Evolutionary conservation across 2,113 vertebrate species (phyloP).

Genomic region (Micromys minutus): DNA sequence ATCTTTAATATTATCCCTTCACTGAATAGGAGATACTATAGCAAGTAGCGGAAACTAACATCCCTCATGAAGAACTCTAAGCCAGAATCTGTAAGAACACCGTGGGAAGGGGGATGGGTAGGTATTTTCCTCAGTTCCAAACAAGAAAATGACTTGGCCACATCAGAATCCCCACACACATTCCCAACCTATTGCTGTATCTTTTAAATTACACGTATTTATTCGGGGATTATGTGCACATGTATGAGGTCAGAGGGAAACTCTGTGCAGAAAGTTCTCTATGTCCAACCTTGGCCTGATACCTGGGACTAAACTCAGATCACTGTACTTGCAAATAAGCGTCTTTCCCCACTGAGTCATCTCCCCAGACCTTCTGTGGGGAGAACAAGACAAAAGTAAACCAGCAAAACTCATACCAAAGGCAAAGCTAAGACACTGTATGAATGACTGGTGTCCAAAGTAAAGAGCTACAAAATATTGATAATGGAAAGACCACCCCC

Average conservation of each 20-base stretch:
- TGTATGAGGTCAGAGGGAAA: neutral
- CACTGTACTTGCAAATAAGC: too few species aligned
- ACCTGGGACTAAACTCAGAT: neutral
- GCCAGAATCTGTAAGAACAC: neutral
- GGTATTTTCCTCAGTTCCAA: neutral
- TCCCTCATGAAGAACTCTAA: neutral
- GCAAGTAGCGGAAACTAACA: neutral
- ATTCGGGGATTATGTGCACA: neutral
- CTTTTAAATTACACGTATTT: neutral
- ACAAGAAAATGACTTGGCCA: neutral
- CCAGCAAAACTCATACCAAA: neutral
- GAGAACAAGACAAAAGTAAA: neutral
- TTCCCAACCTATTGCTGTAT: neutral
- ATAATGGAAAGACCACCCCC: neutral
- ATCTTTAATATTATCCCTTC: neutral
- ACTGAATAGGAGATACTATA: neutral
- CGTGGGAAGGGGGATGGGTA: neutral
- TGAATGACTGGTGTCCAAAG: neutral
- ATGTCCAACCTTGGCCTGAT: neutral
- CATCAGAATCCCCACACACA: neutral
- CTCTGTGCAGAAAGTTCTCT: neutral
- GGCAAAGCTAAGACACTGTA: neutral
- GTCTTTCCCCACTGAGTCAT: neutral
- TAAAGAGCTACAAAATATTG: conserved; percentile 8
- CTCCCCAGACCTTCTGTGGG: neutral